Base-by-base conservation (phyloP, 1,140 invertebrate species). In the Aphis gossypii region DNA sequence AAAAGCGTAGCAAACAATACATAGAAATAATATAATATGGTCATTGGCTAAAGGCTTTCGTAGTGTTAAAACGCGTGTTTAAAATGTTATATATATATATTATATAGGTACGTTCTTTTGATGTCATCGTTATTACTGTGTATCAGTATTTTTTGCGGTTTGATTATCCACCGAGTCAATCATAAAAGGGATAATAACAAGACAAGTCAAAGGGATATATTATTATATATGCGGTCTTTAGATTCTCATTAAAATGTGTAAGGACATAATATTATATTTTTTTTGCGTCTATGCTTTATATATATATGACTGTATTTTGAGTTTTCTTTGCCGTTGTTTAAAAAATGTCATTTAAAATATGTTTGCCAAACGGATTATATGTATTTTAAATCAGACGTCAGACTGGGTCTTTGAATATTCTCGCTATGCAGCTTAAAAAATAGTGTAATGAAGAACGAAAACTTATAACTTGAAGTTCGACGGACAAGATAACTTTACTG, bases 241-340 rank as follows among this genome's bases (percentile, higher is more conserved):
- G 60, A 76, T 76, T 76, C 60, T 76, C 60, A 76, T 76, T 76
- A 76, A 76, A 76, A 76, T 76, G 60, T 76, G 60, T n/a, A 76
- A 76, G 30, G 60, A 76, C 60, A 68, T 68, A 76, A 76, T 76
- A 76, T 76, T n/a, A 76, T 76, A 76, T 76, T 76, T 76, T 76
- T 30, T 76, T 76, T 76, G 60, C 30, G 14, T 68, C 60, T n/a
- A n/a, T n/a, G 4, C 11, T n/a, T 18, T 68, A 68, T 68, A n/a
- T n/a, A 18, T 68, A n/a, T 68, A 68, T 68, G 30, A n/a, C 48
- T 51, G 3, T 18, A 14, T 76, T 76, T n/a, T 76, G 30, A n/a
- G 30, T 76, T n/a, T n/a, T 76, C 4, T 76, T 18, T 14, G 14
- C 60, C 60, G 18, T 76, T 76, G 60, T 76, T n/a, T 76, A 68